Evolutionary conservation across 2,888 invertebrate species (phyloP).

Genomic region (Laspeyria flexula): DNA sequence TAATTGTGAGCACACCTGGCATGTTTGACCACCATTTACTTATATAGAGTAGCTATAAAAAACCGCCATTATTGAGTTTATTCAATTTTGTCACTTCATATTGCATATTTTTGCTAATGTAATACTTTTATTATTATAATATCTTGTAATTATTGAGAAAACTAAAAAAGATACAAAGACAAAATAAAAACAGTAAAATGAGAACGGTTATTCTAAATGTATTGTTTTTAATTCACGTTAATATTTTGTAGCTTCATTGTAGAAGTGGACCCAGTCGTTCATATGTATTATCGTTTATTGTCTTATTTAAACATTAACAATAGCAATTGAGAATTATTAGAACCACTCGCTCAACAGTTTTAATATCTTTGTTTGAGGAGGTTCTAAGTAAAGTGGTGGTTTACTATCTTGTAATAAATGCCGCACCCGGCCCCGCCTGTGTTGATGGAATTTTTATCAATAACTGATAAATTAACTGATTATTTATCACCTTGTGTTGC

Average conservation of each 20-base stretch:
- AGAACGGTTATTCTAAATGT: too few species aligned
- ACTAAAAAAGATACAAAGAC: too few species aligned
- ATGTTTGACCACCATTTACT: not conserved
- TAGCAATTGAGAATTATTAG: not conserved
- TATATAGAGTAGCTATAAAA: not conserved
- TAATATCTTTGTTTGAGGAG: conserved; percentile 24
- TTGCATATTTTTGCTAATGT: too few species aligned
- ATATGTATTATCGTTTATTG: not conserved
- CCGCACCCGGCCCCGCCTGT: conserved; percentile 65
- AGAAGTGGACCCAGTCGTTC: too few species aligned
- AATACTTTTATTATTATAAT: too few species aligned
- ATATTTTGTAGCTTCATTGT: too few species aligned
- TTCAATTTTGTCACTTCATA: too few species aligned
- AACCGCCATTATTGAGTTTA: too few species aligned
- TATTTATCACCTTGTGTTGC: conserved; percentile 30
- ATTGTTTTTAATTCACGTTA: too few species aligned
- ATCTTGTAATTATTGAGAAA: too few species aligned
- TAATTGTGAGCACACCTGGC: not conserved
- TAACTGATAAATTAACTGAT: conserved; percentile 55
- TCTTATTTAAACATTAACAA: not conserved
- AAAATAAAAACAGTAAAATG: too few species aligned
- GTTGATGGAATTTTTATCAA: conserved; percentile 54
- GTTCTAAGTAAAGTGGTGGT: conserved; percentile 19
- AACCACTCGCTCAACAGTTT: not conserved
- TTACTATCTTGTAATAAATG: conserved; percentile 55